Conservation (phyloP, 2,113 vertebrate genomes). For the Acrocephalus kingi region DNA sequence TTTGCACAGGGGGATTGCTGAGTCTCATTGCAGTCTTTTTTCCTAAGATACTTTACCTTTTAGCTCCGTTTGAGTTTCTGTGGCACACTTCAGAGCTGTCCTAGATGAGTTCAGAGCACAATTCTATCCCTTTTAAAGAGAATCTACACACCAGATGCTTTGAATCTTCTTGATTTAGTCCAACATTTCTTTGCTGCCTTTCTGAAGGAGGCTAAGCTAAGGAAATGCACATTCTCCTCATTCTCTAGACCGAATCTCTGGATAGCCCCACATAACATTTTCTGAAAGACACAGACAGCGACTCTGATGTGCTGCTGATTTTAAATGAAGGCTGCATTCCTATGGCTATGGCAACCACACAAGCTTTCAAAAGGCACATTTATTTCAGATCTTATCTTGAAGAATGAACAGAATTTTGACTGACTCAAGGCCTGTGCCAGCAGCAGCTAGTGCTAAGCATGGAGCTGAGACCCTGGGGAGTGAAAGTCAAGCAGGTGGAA, state of each 20-base stretch:
- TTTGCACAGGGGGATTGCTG: background rate
- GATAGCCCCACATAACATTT: conserved; percentile 13
- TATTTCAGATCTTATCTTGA: conserved; percentile 28
- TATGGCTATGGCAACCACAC: background rate
- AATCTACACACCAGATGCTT: conserved; percentile 18
- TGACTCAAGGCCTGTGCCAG: background rate
- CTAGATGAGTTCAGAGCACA: conserved; percentile 38
- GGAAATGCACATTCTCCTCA: background rate
- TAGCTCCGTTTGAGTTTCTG: background rate
- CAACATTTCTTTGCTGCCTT: background rate
- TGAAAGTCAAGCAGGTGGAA: background rate
- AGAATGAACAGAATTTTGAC: background rate
- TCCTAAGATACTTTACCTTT: background rate
- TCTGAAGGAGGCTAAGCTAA: background rate
- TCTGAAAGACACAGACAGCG: background rate
- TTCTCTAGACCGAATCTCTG: background rate
- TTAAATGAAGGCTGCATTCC: conserved; percentile 39
- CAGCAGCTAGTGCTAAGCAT: background rate
- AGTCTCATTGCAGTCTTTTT: background rate
- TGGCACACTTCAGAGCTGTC: background rate
- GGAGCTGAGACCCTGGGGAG: background rate
- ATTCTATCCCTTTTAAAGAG: conserved; percentile 18
- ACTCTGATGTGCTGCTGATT: background rate
- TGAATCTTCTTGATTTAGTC: conserved; percentile 23
- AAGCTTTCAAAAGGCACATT: background rate